These are phyloP conservation scores for Cynopterus brachyotis DNA, from an alignment of 2,113 vertebrate species.

Conservation along the genomic window DNA sequence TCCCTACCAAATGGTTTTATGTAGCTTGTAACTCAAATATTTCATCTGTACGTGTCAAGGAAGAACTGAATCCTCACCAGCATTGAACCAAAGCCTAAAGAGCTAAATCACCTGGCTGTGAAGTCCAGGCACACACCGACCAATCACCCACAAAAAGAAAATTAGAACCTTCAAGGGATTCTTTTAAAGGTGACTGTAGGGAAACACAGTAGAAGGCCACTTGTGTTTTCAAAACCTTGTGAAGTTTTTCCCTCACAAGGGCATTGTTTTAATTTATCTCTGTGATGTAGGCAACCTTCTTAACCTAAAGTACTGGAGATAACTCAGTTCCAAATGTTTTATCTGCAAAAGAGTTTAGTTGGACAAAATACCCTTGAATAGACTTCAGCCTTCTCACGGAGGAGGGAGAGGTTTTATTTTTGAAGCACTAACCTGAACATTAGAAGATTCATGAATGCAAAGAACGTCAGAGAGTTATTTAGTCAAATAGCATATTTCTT, in stretches of 20 bases:
- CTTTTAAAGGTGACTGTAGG: not conserved
- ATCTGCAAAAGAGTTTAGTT: not conserved
- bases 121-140: not conserved
- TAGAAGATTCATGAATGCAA: not conserved
- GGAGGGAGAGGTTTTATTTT: not conserved
- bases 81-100: constrained; percentile 52
- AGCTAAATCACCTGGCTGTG: constrained; percentile 37
- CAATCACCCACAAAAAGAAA: not conserved
- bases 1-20: constrained; percentile 73
- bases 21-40: constrained; percentile 75
- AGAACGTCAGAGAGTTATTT: not conserved
- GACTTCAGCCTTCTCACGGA: not conserved
- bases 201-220: not conserved
- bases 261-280: constrained; percentile 30
- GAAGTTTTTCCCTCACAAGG: not conserved
- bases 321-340: constrained; percentile 3
- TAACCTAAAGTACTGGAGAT: constrained; percentile 9
- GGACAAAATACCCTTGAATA: not conserved
- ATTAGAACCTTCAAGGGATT: not conserved
- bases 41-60: constrained; percentile 76
- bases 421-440: not conserved
- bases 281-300: not conserved
- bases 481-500: not conserved
- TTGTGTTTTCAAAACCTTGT: not conserved
- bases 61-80: constrained; percentile 71